These are phyloP conservation scores for Tamias sibiricus DNA, from an alignment of 2,113 vertebrate species.

Conservation along the genomic window DNA sequence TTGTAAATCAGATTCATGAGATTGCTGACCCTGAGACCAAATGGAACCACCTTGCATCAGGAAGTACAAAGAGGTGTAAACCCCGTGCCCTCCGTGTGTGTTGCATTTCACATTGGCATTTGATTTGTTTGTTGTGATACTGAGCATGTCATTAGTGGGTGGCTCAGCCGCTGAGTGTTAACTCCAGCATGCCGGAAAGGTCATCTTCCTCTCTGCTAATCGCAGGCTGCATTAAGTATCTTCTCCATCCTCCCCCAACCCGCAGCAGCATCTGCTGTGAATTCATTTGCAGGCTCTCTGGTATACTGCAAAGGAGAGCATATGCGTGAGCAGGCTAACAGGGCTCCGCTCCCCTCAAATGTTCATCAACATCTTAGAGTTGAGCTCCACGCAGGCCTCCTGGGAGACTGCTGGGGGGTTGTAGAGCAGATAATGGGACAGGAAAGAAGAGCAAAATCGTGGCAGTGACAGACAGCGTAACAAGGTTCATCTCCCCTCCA, in stretches of 20 bases:
- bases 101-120: not conserved
- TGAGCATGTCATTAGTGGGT: conserved; percentile 53
- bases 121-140: conserved; percentile 78
- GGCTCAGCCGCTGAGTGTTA: conserved; percentile 33
- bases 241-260: not conserved
- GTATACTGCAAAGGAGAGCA: conserved; percentile 42
- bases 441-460: not conserved
- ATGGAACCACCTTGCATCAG: not conserved
- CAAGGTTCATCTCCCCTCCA: not conserved
- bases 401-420: conserved; percentile 51
- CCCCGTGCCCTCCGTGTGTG: not conserved
- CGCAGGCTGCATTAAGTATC: conserved; percentile 14
- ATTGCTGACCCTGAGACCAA: not conserved
- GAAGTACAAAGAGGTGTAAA: conserved; percentile 40
- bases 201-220: conserved; percentile 64
- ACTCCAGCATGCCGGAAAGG: conserved; percentile 43
- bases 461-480: not conserved
- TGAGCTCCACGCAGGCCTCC: conserved; percentile 33
- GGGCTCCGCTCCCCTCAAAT: conserved; percentile 52
- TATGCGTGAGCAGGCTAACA: conserved; percentile 21
- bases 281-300: conserved; percentile 55
- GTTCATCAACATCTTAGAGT: conserved; percentile 72
- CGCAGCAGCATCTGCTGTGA: conserved; percentile 50
- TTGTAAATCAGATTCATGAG: conserved; percentile 64
- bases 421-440: conserved; percentile 67